Base-by-base conservation (phyloP, 2,797 vertebrate species). In the Pangasius krempfi region DNA sequence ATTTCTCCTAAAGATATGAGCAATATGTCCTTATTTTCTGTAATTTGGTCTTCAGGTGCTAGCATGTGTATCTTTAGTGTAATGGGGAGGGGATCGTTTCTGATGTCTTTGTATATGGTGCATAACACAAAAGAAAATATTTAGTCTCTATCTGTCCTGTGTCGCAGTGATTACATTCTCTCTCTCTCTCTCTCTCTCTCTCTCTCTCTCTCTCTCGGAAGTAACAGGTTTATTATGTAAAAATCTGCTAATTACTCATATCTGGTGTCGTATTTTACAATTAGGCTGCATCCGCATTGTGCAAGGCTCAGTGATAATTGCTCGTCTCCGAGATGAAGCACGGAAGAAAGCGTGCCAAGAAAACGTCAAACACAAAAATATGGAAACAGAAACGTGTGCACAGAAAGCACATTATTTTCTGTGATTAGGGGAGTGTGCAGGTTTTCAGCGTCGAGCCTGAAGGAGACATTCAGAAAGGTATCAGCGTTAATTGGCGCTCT, bases 401-500 rank as follows among this genome's bases (percentile, higher is more conserved):
- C 13, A 47, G 22, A 66, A 47, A 10, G 4, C 40, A 50, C 1
- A 1, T 50, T 47, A 47, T 83, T 50, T 83, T 50, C 20, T 62
- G 2, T 60, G 54, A 60, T 60, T 60, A 14, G 56, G 10, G 37
- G 5, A 44, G 22, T 47, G 60, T 66, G 62, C 60, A 68, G 27
- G 60, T 66, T 84, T 66, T 84, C 40, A 80, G 12, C 68, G 33
- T 30, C 37, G 40, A 68, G 54, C 44, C 40, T 56, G 27, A 72
- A 87, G 27, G 50, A 58, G 79, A 50, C 75, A 52, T 62, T 86
- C 25, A 72, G 84, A 72, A 88, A 86, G 14, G 20, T 79, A 84
- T 86, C 18, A 0, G n/a, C n/a, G 80, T 89, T 90, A 86, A 90
- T 85, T 86, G 88, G 84, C 70, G 64, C 80, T 56, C 66, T 89